Evolutionary conservation across 2,113 vertebrate genomes (phyloP).

Genomic region (Meleagris gallopavo): DNA sequence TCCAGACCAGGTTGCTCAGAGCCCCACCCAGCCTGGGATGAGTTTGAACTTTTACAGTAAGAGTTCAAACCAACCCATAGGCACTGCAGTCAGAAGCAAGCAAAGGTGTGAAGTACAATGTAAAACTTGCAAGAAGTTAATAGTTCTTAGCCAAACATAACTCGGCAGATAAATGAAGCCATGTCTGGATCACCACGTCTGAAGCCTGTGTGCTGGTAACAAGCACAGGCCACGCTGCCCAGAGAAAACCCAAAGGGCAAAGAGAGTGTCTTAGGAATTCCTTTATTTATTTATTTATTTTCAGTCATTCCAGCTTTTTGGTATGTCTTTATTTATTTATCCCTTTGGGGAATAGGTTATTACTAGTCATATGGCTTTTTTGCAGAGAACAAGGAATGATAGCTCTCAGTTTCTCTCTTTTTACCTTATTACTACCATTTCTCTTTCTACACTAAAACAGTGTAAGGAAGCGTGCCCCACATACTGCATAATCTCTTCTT

Average conservation of each 20-base stretch:
- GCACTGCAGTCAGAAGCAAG: not conserved
- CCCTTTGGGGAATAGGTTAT: not conserved
- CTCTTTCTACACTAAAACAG: not conserved
- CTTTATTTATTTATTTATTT: not conserved
- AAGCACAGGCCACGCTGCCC: not conserved
- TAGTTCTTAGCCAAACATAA: not conserved
- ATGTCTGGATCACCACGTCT: not conserved
- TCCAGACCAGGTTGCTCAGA: no score
- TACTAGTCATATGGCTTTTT: not conserved
- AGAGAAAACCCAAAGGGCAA: not conserved
- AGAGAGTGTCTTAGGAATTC: not conserved
- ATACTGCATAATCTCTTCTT: not conserved
- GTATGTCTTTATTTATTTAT: not conserved
- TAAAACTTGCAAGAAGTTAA: not conserved
- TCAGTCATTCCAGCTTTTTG: not conserved
- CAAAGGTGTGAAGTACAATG: not conserved
- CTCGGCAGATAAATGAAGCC: not conserved
- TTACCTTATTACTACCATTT: not conserved
- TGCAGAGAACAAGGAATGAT: not conserved
- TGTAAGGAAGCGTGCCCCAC: accelerated
- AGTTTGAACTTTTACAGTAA: not conserved
- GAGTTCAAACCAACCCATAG: not conserved
- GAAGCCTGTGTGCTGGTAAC: not conserved
- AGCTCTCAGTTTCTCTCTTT: not conserved
- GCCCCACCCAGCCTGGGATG: no score